Conservation (phyloP, 2,797 vertebrate genomes). For the Aselliscus stoliczkanus region DNA sequence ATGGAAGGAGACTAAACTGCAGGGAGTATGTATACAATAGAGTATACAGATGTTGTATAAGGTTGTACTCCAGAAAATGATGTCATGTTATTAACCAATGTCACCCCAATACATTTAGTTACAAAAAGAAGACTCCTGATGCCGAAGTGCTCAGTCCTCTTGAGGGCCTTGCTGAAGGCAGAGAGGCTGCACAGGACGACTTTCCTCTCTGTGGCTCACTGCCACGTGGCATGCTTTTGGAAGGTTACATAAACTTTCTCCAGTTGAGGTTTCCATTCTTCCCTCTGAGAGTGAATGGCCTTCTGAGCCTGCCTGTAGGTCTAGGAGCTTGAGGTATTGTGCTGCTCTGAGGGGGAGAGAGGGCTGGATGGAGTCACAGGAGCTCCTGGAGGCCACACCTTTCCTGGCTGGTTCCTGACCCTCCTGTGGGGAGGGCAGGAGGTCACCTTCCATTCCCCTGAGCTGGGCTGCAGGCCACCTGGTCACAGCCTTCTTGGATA, state of each 20-base stretch:
- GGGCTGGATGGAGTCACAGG: background rate
- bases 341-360: background rate
- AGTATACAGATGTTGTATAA: background rate
- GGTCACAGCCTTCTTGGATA: background rate
- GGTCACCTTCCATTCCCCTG: background rate
- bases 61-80: background rate
- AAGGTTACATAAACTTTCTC: background rate
- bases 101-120: background rate
- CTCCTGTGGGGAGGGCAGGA: rapidly evolving
- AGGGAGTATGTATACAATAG: background rate
- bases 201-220: background rate
- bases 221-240: background rate
- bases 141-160: background rate
- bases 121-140: background rate
- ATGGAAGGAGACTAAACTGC: background rate
- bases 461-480: background rate
- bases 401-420: background rate
- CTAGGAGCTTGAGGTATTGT: background rate
- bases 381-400: background rate
- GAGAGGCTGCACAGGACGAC: background rate
- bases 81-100: background rate
- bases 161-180: background rate
- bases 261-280: background rate
- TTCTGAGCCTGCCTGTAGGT: background rate
- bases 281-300: background rate